These are phyloP conservation scores for Physocephala rufipes DNA, from an alignment of 2,888 invertebrate genomes.

Conservation along the genomic window DNA sequence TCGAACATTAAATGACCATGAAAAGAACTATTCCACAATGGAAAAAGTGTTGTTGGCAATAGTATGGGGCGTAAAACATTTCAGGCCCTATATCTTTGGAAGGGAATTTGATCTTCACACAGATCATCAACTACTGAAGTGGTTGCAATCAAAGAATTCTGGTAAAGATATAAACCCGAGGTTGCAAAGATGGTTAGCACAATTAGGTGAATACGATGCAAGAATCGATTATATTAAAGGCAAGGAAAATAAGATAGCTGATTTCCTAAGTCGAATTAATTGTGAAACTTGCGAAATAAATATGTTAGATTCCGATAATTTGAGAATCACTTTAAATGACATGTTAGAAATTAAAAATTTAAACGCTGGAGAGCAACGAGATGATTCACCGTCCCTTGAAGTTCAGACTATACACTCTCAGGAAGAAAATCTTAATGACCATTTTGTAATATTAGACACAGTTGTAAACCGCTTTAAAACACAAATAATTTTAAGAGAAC, in stretches of 20 bases:
- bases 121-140: slow-evolving; percentile 52
- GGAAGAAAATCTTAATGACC: slow-evolving; percentile 6
- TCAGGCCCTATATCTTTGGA: slow-evolving; percentile 55
- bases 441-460: too few species aligned
- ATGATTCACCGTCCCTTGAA: slow-evolving; percentile 34
- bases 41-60: slow-evolving; percentile 56
- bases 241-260: slow-evolving; percentile 28
- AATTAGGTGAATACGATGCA: slow-evolving; percentile 52
- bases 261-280: slow-evolving; percentile 33
- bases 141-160: slow-evolving; percentile 39
- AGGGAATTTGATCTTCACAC: slow-evolving; percentile 49
- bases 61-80: slow-evolving; percentile 46
- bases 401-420: slow-evolving; percentile 22
- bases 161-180: slow-evolving; percentile 49
- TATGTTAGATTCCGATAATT: too few species aligned
- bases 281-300: too few species aligned
- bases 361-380: slow-evolving; percentile 31
- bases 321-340: too few species aligned
- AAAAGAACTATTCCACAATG: slow-evolving; percentile 49
- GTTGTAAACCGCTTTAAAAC: slow-evolving; percentile 25
- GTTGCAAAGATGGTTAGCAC: slow-evolving; percentile 51
- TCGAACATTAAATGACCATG: slow-evolving; percentile 45
- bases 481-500: slow-evolving; percentile 20
- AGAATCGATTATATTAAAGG: slow-evolving; percentile 44
- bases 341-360: too few species aligned